Percentiles rank a stretch among this genome's conserved stretches.
phyloP scores from a whole-genome alignment of 2,113 vertebrate species.

The Pelecanoides urinatrix region DNA sequence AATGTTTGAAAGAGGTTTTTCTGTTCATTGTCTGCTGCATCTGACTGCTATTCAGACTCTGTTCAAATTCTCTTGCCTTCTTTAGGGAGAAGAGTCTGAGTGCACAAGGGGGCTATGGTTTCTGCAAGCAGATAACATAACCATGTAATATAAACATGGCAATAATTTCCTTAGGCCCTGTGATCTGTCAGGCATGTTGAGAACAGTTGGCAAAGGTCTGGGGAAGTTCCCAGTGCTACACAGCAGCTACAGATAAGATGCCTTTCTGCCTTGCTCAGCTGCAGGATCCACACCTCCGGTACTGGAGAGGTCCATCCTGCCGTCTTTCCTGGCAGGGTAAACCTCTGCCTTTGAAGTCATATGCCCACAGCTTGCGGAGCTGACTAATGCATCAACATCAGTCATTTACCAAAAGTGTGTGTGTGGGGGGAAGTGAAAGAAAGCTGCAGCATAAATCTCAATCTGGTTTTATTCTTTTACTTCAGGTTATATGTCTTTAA shows the following conservation, averaged over 20 bases:
- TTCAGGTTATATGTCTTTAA: conserved; percentile 33
- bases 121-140: conserved; percentile 18
- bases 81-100: neutral
- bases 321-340: neutral
- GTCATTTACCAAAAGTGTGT: neutral
- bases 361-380: neutral
- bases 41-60: neutral
- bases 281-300: neutral
- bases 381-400: neutral
- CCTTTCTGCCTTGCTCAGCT: neutral
- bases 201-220: conserved; percentile 36
- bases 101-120: neutral
- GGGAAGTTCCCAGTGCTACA: neutral
- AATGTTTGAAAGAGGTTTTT: neutral
- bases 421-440: neutral
- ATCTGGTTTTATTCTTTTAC: conserved; percentile 34
- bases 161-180: conserved; percentile 29
- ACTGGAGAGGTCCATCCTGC: neutral
- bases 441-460: conserved; percentile 30
- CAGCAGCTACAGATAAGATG: neutral
- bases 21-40: neutral
- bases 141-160: neutral
- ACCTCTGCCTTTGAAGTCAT: neutral
- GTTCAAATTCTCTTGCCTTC: neutral
- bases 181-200: neutral